These are phyloP conservation scores for Epirrita christyi DNA, from an alignment of 2,888 invertebrate genomes.

Conservation along the genomic window DNA sequence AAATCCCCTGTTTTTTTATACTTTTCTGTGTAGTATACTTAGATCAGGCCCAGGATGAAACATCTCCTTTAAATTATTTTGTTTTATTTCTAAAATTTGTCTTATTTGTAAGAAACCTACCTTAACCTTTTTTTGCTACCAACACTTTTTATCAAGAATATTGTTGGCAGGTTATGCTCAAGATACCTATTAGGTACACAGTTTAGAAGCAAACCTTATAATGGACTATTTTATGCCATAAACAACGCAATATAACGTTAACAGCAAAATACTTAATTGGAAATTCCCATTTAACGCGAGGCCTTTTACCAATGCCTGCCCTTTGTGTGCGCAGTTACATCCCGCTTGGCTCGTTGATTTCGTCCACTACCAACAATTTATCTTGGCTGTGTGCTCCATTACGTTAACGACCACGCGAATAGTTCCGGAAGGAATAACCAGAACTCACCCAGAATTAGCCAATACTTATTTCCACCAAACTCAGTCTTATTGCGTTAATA, in stretches of 20 bases:
- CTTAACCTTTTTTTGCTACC: too few relatives aligned
- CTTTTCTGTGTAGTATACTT: too few relatives aligned
- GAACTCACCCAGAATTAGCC: constrained; percentile 52
- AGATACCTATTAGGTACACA: background rate
- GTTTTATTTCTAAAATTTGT: too few relatives aligned
- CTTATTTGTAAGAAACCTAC: too few relatives aligned
- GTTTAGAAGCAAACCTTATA: background rate
- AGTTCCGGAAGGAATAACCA: constrained; percentile 67
- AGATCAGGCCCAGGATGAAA: too few relatives aligned
- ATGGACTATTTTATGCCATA: background rate
- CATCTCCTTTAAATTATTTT: too few relatives aligned
- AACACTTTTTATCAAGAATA: too few relatives aligned
- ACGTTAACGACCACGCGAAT: constrained; percentile 71
- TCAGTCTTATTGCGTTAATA: constrained; percentile 34
- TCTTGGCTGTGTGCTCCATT: constrained; percentile 69
- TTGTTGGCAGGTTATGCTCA: too few relatives aligned
- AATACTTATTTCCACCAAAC: constrained; percentile 43
- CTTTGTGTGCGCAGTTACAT: constrained; percentile 51
- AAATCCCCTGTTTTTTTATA: too few relatives aligned
- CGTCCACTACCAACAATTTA: constrained; percentile 67
- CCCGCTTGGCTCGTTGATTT: constrained; percentile 63
- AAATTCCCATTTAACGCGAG: constrained; percentile 46
- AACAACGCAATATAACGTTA: constrained; percentile 12
- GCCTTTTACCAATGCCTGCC: constrained; percentile 34
- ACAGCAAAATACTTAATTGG: constrained; percentile 42